Conservation (phyloP, 2,888 invertebrate genomes). For the Laspeyria flexula region DNA sequence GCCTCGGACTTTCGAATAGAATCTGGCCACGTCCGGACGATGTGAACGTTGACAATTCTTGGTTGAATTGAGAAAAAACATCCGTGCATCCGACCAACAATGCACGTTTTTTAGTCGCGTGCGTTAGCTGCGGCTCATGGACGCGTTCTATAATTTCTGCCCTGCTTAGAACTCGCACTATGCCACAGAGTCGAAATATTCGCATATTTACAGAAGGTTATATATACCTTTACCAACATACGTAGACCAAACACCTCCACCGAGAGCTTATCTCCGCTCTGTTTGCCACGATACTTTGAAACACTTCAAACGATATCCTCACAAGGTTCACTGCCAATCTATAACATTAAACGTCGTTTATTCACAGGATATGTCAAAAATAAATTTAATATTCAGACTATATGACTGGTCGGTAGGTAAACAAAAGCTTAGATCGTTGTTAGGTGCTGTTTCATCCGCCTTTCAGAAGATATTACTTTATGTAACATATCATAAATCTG, state of each 20-base stretch:
- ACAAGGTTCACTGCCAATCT: constrained; percentile 11
- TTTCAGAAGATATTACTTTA: not conserved
- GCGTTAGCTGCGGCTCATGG: no score
- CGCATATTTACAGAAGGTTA: not conserved
- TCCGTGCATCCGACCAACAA: no score
- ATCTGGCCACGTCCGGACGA: no score
- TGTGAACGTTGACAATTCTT: no score
- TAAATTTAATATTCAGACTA: not conserved
- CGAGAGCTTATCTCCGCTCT: not conserved
- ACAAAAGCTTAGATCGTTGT: not conserved
- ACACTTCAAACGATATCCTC: constrained; percentile 8
- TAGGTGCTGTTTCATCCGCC: not conserved
- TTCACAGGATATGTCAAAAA: constrained; percentile 1
- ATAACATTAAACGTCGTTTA: constrained; percentile 1
- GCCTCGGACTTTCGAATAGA: no score
- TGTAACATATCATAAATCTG: no score
- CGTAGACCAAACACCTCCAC: not conserved
- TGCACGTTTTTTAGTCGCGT: no score
- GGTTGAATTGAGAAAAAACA: no score
- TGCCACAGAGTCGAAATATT: no score
- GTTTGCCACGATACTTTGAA: not conserved
- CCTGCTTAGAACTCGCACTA: no score
- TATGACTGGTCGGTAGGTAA: not conserved
- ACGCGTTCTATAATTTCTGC: no score
- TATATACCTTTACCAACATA: no score